Conservation (phyloP, 2,113 vertebrate genomes). For the Canis aureus region DNA sequence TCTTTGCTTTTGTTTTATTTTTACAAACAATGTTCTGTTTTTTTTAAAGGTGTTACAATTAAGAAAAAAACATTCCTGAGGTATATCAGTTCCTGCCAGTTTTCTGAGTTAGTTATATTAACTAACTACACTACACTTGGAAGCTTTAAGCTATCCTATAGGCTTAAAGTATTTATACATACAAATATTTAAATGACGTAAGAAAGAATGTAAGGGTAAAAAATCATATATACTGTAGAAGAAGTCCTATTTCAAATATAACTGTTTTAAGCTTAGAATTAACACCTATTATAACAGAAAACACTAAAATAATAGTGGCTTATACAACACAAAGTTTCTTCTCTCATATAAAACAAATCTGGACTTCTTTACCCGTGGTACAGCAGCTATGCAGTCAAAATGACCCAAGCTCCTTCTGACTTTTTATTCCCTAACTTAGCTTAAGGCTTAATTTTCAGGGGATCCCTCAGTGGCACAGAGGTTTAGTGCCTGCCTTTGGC, state of each 20-base stretch:
- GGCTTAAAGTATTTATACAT: neutral
- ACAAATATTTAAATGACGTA: neutral
- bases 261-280: neutral
- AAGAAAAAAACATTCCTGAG: slow-evolving; percentile 9
- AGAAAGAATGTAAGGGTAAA: neutral
- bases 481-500: too few relatives aligned
- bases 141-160: neutral
- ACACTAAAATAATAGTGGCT: neutral
- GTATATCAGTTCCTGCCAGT: neutral
- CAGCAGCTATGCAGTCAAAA: neutral
- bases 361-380: neutral
- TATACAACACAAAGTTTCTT: neutral
- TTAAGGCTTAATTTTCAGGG: neutral
- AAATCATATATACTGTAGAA: neutral
- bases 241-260: neutral
- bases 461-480: too few relatives aligned
- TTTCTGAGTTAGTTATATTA: neutral
- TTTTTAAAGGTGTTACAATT: slow-evolving; percentile 22
- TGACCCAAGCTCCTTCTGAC: neutral
- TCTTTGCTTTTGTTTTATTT: slow-evolving; percentile 61
- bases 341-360: neutral
- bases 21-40: neutral
- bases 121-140: neutral
- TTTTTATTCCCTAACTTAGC: neutral
- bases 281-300: neutral